Conservation (phyloP, 2,888 invertebrate species). For the Acleris literana region DNA sequence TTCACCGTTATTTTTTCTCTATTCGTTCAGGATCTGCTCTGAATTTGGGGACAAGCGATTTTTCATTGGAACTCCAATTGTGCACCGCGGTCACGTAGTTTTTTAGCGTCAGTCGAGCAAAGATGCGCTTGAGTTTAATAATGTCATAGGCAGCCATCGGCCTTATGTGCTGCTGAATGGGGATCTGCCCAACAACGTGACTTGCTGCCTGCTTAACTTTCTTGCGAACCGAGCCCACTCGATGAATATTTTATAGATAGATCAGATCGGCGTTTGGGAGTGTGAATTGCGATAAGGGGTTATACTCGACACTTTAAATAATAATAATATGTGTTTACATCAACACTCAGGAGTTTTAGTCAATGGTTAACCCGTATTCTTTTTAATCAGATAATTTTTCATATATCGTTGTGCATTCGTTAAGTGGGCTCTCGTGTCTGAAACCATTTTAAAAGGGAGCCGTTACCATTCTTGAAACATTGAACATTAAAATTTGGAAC, state of each 20-base stretch:
- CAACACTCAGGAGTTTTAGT: no score
- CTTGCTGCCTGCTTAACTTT: slow-evolving; percentile 38
- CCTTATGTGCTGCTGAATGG: slow-evolving; percentile 45
- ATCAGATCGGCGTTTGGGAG: slow-evolving; percentile 6
- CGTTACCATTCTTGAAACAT: no score
- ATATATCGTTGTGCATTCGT: no score
- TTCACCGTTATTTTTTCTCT: slow-evolving; percentile 68
- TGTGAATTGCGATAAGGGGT: slow-evolving; percentile 11
- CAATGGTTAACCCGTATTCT: no score
- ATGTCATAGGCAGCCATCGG: slow-evolving; percentile 66
- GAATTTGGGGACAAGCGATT: slow-evolving; percentile 66
- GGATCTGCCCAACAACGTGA: slow-evolving; percentile 48
- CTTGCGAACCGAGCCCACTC: slow-evolving; percentile 19
- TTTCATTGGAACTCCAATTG: slow-evolving; percentile 67
- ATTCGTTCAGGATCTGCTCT: slow-evolving; percentile 64
- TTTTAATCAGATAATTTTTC: no score
- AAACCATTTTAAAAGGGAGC: no score
- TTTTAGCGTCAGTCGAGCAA: slow-evolving; percentile 69
- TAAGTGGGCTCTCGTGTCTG: no score
- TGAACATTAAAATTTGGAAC: no score
- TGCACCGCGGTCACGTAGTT: slow-evolving; percentile 77
- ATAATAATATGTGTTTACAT: no score
- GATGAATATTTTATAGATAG: slow-evolving; percentile 34
- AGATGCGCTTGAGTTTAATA: slow-evolving; percentile 78
- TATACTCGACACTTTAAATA: neutral